Evolutionary conservation across 2,888 invertebrate species (phyloP).

Genomic region (Xylota sylvarum): DNA sequence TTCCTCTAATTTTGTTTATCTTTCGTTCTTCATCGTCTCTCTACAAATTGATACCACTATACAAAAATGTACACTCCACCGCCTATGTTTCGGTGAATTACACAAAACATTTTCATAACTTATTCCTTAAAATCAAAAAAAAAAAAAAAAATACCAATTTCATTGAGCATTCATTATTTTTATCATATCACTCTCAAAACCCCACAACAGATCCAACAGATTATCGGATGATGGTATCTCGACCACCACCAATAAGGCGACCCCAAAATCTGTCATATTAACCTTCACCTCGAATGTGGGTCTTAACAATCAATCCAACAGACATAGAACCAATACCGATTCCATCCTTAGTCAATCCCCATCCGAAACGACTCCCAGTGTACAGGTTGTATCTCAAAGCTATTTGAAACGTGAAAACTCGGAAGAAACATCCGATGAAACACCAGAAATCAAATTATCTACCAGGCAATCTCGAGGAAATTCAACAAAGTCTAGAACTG

Average conservation of each 20-base stretch:
- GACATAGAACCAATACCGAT: conserved; percentile 61
- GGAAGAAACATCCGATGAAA: conserved; percentile 40
- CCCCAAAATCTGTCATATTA: conserved; percentile 68
- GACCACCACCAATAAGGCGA: conserved; percentile 69
- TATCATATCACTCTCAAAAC: conserved; percentile 73
- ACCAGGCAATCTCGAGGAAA: conserved; percentile 19
- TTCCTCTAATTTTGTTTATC: not conserved
- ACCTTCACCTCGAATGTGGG: conserved; percentile 75
- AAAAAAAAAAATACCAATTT: conserved; percentile 26
- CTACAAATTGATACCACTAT: conserved; percentile 40
- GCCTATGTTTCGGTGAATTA: conserved; percentile 52
- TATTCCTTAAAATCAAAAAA: conserved; percentile 8
- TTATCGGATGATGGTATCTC: conserved; percentile 72
- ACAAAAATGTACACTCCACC: not conserved
- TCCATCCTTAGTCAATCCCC: conserved; percentile 61
- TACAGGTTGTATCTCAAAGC: conserved; percentile 37
- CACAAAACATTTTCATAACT: conserved; percentile 54
- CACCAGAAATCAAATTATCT: not conserved
- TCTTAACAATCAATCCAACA: conserved; percentile 70
- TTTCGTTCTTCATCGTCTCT: conserved; percentile 18
- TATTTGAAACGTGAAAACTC: conserved; percentile 54
- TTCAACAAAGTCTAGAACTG: conserved; percentile 30
- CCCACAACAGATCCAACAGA: conserved; percentile 75
- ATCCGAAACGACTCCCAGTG: conserved; percentile 59
- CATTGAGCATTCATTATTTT: conserved; percentile 71